Base-by-base conservation (phyloP, 2,797 vertebrate species). In the Triplophysa bombifrons region DNA sequence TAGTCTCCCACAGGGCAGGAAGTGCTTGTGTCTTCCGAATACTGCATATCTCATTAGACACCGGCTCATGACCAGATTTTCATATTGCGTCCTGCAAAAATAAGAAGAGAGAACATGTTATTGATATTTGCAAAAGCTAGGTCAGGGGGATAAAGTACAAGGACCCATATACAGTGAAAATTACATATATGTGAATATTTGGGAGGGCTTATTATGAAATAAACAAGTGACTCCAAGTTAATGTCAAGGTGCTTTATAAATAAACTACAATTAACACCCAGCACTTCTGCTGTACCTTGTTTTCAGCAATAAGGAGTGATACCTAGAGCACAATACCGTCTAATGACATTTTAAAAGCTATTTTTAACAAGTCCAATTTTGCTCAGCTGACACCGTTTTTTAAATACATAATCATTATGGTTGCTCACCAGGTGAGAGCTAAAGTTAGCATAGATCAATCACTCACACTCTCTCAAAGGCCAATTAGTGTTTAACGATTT, bases 361-460 rank as follows among this genome's bases (percentile, higher is more conserved):
- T 80, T 72, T 67, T 72, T 60, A 73, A 65, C 64, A 58, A 48
- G 38, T 70, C 56, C 14, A 22, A 38, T 72, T 64, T 72, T 82
- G 74, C 75, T 80, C 72, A 74, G 82, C 77, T 75, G 80, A 78
- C 38, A 41, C 27, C 8, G 74, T 61, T 60, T 44, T 82, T 82
- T 61, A 68, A 70, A 76, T 58, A 34, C 82, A 67, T 75, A 64
- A 64, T 77, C 74, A 81, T 85, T 82, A 82, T 41, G 22, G 27
- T 74, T 76, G 48, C 50, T 81, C 73, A 69, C 41, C 27, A 76
- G 79, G 67, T 34, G 27, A 72, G 74, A 56, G 50, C 46, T 60
- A 66, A 81, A 83, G 73, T 84, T 77, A 84, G 70, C 19, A 48
- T 63, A 61, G 63, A 83, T 84, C 74, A 80, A 80, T 73, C 79